A percentile compares a stretch with the other conserved stretches of the same genome.
These are phyloP conservation scores for Drosophila prosaltans DNA, from an alignment of 1,140 invertebrate genomes.

Conservation along the genomic window DNA sequence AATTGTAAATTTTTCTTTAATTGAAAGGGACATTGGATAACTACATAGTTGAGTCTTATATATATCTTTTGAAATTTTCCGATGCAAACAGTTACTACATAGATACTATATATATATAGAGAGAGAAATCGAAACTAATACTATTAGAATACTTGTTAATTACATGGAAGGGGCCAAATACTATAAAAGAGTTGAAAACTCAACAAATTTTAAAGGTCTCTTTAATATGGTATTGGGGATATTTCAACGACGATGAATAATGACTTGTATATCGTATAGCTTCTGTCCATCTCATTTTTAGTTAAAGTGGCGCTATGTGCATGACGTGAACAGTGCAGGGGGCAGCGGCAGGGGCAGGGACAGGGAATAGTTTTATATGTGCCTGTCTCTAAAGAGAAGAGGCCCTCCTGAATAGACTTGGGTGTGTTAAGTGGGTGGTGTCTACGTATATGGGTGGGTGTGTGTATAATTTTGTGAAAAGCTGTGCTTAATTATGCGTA, in stretches of 20 bases:
- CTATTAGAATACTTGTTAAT: no score
- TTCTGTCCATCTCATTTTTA: slow-evolving; percentile 16
- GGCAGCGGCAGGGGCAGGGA: slow-evolving; percentile 16
- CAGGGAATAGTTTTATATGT: not conserved
- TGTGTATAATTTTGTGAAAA: slow-evolving; percentile 27
- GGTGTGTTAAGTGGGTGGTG: no score
- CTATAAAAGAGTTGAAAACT: no score
- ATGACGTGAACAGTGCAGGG: slow-evolving; percentile 59
- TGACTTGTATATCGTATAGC: not conserved
- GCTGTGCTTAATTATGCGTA: slow-evolving; percentile 69
- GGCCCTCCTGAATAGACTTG: no score
- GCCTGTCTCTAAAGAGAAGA: slow-evolving; percentile 21
- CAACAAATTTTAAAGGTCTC: no score
- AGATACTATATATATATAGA: no score
- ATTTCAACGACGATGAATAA: not conserved
- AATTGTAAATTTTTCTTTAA: no score
- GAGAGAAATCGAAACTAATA: no score
- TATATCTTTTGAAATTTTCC: slow-evolving; percentile 4
- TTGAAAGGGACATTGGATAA: no score
- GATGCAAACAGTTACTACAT: no score
- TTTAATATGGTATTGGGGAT: not conserved
- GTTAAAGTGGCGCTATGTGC: slow-evolving; percentile 66
- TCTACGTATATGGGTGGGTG: slow-evolving; percentile 13
- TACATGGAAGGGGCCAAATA: no score
- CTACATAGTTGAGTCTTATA: no score